Conservation (phyloP, 1,140 invertebrate genomes). For the Calephelis virginiensis region DNA sequence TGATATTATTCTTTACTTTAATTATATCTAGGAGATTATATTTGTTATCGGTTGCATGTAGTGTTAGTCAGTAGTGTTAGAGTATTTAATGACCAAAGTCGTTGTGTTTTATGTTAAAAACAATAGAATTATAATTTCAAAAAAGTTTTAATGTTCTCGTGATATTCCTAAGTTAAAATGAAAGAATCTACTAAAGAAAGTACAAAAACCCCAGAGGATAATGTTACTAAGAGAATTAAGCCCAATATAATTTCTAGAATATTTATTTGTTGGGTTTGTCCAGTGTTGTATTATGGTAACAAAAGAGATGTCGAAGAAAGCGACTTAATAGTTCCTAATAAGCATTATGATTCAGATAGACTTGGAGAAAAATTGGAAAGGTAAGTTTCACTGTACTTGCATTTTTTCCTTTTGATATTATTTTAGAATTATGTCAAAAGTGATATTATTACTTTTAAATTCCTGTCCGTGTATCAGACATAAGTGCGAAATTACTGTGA, state of each 20-base stretch:
- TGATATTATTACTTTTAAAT: neutral
- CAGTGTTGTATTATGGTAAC: conserved; percentile 49
- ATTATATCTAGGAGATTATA: conserved; percentile 1
- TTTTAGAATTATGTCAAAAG: too few relatives aligned
- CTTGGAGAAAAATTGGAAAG: conserved; percentile 55
- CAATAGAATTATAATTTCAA: neutral
- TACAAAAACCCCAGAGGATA: conserved; percentile 2
- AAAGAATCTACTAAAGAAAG: neutral
- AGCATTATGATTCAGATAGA: conserved; percentile 49
- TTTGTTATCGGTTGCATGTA: neutral
- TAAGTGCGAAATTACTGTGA: too few relatives aligned
- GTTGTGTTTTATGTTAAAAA: neutral
- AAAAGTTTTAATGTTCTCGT: neutral
- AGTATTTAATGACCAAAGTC: neutral
- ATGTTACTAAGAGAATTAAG: conserved; percentile 38
- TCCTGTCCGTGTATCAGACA: too few relatives aligned
- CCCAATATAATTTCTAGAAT: conserved; percentile 51
- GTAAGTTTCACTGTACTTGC: conserved; percentile 30
- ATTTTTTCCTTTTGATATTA: neutral
- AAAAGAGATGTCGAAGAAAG: conserved; percentile 52
- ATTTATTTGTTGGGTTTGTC: conserved; percentile 55
- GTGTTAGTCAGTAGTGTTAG: neutral
- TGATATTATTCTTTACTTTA: neutral
- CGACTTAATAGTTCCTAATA: conserved; percentile 50
- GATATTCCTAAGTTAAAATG: neutral